Conservation (phyloP, 2,113 vertebrate genomes). For the Noturus placidus region DNA sequence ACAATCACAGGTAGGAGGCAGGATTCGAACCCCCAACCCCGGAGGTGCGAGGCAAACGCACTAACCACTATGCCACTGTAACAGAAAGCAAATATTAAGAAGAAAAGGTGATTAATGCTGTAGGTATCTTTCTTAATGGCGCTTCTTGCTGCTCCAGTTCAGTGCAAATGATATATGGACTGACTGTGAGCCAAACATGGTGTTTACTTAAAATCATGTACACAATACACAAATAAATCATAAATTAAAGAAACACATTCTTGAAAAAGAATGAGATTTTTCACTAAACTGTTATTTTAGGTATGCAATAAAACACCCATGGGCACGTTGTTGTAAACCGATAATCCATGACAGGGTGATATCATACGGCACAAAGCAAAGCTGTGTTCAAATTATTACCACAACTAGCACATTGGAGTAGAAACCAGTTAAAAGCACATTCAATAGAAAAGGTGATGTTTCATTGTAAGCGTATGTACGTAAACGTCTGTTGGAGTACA, state of each 20-base stretch:
- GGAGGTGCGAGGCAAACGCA: no score
- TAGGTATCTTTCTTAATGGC: background rate
- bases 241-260: background rate
- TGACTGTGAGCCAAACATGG: conserved; percentile 14
- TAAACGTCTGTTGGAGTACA: background rate
- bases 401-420: background rate
- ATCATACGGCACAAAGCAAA: no score
- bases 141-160: background rate
- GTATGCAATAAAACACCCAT: background rate
- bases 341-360: conserved; percentile 2
- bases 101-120: background rate
- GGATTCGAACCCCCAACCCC: no score
- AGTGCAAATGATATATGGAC: background rate
- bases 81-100: background rate
- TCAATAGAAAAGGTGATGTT: background rate
- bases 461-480: background rate
- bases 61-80: no score
- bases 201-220: conserved; percentile 54
- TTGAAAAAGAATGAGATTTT: background rate
- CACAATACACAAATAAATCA: conserved; percentile 23
- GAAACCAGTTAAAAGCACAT: background rate
- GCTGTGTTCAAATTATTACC: background rate
- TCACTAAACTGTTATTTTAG: background rate
- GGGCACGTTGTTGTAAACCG: background rate
- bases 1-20: no score